Percentiles rank a stretch among this genome's conserved stretches.
These are phyloP conservation scores for Danionella dracula DNA, from an alignment of 2,797 vertebrate species.

Conservation along the genomic window DNA sequence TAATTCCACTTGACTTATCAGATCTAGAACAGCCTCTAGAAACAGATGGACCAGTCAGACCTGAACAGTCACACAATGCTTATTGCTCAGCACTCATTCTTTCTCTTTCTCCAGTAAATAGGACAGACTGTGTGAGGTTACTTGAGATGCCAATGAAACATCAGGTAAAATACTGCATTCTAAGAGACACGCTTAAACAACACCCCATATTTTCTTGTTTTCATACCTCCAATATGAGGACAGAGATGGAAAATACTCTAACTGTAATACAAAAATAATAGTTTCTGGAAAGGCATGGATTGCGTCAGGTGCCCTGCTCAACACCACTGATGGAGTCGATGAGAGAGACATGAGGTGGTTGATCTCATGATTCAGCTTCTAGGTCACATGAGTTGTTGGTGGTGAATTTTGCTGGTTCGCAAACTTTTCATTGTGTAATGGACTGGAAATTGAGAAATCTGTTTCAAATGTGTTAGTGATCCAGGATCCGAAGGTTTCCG, in stretches of 20 bases:
- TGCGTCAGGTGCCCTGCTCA: conserved; percentile 23
- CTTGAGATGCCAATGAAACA: neutral
- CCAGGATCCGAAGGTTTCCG: conserved; percentile 94
- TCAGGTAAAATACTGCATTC: conserved; percentile 44
- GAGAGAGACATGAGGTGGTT: conserved; percentile 7
- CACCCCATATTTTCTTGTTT: neutral
- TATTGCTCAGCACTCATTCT: conserved; percentile 60
- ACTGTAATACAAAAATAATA: conserved; percentile 28
- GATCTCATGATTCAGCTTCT: conserved; percentile 22
- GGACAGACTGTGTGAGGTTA: neutral
- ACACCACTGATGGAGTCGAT: neutral
- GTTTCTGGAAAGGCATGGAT: conserved; percentile 13
- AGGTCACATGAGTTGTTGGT: conserved; percentile 66
- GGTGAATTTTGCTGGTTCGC: conserved; percentile 96
- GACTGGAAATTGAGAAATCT: too few relatives aligned
- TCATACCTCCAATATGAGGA: neutral
- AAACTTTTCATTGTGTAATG: conserved; percentile 90
- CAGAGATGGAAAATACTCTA: neutral
- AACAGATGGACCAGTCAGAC: conserved; percentile 41
- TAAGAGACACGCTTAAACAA: neutral
- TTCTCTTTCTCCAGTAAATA: conserved; percentile 42
- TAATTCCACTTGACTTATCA: conserved; percentile 45
- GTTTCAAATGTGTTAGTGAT: conserved; percentile 80
- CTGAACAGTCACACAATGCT: conserved; percentile 55
- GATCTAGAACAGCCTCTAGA: conserved; percentile 29